Base-by-base conservation (phyloP, 2,888 invertebrate genomes). In the Drosophila fulvimacula region DNA sequence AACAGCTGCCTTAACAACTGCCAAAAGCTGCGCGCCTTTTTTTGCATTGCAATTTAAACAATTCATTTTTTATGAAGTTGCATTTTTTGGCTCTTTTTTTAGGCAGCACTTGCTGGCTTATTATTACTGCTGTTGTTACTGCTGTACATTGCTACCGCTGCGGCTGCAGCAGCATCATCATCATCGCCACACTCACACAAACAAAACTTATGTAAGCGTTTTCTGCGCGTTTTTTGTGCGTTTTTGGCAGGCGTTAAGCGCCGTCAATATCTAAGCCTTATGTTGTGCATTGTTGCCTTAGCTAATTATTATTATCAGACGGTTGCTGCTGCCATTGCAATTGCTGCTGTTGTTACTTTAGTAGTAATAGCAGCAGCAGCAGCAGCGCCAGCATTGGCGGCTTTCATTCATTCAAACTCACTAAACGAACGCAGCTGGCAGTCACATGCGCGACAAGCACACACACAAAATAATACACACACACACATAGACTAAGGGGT, bases 171-270 rank as follows among this genome's bases (percentile, higher is more conserved):
- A 56, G 41, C 51, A 46, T 5, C 49, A 51, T 15, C 60, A 60
- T 17, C 39, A 52, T 17, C 48, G 38, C 19, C 64, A 48, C 64
- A 46, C 78, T 69, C 62, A 73, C 58, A 6, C 27, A n/a, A n/a
- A 70, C 70, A 66, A 62, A 70, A 70, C 85, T 82, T 82, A 82
- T 82, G 85, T 82, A 82, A 82, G 82, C 80, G 68, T 78, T 83
- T 81, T 78, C 75, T 59, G 59, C 66, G 79, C 72, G 81, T 72
- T 66, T 72, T 70, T 51, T 38, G 44, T 27, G 38, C 46, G 24
- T 39, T 38, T 44, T 24, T 11, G 59, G 30, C 21, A 32, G 38
- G 57, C 49, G 49, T 53, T 42, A 42, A 44, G 49, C 51, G 57
- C 36, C 30, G 19, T 36, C 30, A n/a, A 30, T 49, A 21, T 30